Evolutionary conservation across 2,888 invertebrate species (phyloP), one percentile per base, ranked within the genome.

Genomic region (Nowickia ferox): DNA sequence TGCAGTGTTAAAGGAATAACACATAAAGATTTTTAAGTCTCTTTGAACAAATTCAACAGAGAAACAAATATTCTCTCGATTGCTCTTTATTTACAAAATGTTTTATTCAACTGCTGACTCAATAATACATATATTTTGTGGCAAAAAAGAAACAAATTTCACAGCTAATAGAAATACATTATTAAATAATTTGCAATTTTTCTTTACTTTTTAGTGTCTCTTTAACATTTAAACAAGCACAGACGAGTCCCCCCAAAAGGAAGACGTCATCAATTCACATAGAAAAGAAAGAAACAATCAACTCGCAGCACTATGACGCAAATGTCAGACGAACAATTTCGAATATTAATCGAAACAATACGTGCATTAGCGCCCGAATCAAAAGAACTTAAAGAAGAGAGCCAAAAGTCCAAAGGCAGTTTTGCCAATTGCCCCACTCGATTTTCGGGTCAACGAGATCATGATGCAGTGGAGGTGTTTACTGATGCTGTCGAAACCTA

Each of bases 391-490:
- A 81, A 76, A 11, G 80, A 57, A 0, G 71, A 68, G 4, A 38
- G 78, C 19, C 78, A 80, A 4, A 89, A 90, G 59, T 81, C 87
- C 0, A 92, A 92, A 72, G 89, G 89, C 57, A 92, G 90, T 80
- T 90, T 92, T 77, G 89, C 89, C 38, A 88, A 90, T 61, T 92
- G 92, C 71, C 48, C 44, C 0, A 87, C 89, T 19, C 86, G 88
- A 11, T 92, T 92, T 76, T 87, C 87, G 48, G 92, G 92, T 4
- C 80, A 89, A 59, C 91, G 92, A 13, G 88, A 88, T 74, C 89
- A 92, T 48, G 92, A 91, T n/a, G 89, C 89, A 13, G 92, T 92
- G 30, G 92, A 92, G 79, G 91, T 90, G 66, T 92, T 92, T 84
- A 89, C 92, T 51, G 90, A 90, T 17, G 89, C 87, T 10, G 87